These are phyloP conservation scores for Pedicia rivosa DNA, from an alignment of 2,888 invertebrate genomes.

Conservation along the genomic window DNA sequence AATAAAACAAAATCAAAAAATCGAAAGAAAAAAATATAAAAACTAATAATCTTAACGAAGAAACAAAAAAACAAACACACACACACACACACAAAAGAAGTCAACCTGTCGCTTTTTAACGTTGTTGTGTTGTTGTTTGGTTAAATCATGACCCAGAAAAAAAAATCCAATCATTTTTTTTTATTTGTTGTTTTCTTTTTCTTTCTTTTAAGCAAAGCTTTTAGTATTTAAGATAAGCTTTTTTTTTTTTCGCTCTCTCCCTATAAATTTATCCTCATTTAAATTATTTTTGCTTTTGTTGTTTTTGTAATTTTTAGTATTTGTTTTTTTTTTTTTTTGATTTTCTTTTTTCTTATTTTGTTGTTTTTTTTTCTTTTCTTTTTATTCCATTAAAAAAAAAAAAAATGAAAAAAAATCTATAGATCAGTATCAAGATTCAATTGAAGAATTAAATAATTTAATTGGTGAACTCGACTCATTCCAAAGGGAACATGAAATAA, in stretches of 20 bases:
- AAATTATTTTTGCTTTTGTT: conserved; percentile 9
- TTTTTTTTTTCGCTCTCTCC: conserved; percentile 4
- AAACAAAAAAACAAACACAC: no score
- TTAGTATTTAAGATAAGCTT: no score
- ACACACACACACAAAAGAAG: no score
- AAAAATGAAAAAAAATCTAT: conserved; percentile 9
- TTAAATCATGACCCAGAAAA: no score
- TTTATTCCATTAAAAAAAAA: conserved; percentile 4
- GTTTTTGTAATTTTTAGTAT: conserved; percentile 7
- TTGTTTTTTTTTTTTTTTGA: conserved; percentile 5
- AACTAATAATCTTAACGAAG: no score
- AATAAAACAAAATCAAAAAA: no score
- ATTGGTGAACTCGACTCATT: conserved; percentile 34
- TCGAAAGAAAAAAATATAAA: no score
- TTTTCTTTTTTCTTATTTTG: conserved; percentile 5
- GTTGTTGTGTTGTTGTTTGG: no score
- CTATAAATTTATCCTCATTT: conserved; percentile 6
- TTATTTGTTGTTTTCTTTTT: neutral
- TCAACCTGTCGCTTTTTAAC: no score
- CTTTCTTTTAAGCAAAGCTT: neutral
- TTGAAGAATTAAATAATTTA: conserved; percentile 32
- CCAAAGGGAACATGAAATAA: conserved; percentile 31
- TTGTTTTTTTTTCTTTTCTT: conserved; percentile 5
- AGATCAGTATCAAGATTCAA: conserved; percentile 33
- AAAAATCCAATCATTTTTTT: neutral